Base-by-base conservation (phyloP, 2,113 vertebrate species). In the Neogobius melanostomus region DNA sequence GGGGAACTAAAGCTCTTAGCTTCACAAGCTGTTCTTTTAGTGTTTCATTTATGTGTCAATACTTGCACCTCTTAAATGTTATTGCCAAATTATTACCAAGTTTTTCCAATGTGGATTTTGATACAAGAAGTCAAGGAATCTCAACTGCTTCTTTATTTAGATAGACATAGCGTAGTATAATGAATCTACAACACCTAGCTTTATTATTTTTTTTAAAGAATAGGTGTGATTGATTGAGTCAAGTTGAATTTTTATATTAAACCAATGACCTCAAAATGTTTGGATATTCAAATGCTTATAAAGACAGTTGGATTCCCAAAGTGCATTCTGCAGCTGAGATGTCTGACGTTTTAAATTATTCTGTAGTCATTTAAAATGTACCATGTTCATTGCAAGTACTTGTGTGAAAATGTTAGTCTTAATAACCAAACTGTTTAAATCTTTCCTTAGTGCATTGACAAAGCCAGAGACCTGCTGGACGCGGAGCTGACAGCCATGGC, bases 401-500 rank as follows among this genome's bases (percentile, higher is more conserved):
- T 36, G 28, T 36, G 28, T 36, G 28, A 36, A 36, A 36, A 36
- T 36, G 28, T 36, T 36, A 56, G 6, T 28, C 17, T 56, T 61
- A 45, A 44, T 61, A 59, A 59, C 10, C 7, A 8, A 16, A 67
- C 12, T 11, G 6, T 66, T 3, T 17, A 17, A 47, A 8, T 65
- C 11, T 44, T 56, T 49, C 17, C 16, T 15, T 76, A 99, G 98
- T 99, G 97, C 81, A 97, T 99, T n/a, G 98, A 99, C 90, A 99
- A 98, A 90, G 98, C 98, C 71, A 94, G 98, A 89, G 98, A 99
- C 86, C 92, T 99, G 49, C 90, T 99, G 77, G 98, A 99, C 65
- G 96, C 97, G 0, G 97, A 99, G 85, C 88, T 99, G 74, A 99
- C 98, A 0, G 97, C 98, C 44, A 99, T 99, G 97, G 97, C 97